Conservation (phyloP, 2,888 invertebrate species). For the Sesia bembeciformis region DNA sequence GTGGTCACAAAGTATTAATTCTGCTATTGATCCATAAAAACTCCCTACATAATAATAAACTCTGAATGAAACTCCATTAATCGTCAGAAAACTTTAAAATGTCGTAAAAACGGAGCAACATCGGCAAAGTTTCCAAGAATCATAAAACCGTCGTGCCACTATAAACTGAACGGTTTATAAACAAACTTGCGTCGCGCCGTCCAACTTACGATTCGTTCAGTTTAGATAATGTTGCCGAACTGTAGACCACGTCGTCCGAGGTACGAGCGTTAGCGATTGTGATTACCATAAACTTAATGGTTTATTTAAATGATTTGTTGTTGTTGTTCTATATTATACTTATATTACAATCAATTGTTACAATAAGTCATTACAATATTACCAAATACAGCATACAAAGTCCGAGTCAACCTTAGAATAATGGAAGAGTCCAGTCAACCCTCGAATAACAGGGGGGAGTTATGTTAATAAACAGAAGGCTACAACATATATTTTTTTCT, state of each 20-base stretch:
- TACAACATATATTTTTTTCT: too few species aligned
- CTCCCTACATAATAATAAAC: too few species aligned
- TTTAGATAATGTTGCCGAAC: conserved; percentile 10
- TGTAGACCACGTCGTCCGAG: too few species aligned
- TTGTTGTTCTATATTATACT: background rate
- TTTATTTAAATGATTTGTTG: background rate
- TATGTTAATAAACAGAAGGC: too few species aligned
- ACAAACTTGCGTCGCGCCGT: conserved; percentile 22
- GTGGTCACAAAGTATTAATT: too few species aligned
- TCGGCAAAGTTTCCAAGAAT: conserved; percentile 11
- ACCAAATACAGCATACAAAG: too few species aligned
- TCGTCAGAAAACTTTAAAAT: conserved; percentile 8
- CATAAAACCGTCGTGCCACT: conserved; percentile 17
- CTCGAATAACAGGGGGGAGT: too few species aligned
- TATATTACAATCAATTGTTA: background rate
- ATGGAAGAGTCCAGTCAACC: too few species aligned
- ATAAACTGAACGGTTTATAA: conserved; percentile 21
- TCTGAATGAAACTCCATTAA: background rate
- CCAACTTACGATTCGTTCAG: conserved; percentile 6
- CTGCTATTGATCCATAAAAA: too few species aligned
- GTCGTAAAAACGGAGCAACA: conserved; percentile 16
- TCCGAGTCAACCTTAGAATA: too few species aligned
- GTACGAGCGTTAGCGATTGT: too few species aligned
- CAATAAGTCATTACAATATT: background rate
- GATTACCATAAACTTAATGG: background rate